These are phyloP conservation scores for Anarhynchus alexandrinus DNA, from an alignment of 2,113 vertebrate species.

Conservation along the genomic window DNA sequence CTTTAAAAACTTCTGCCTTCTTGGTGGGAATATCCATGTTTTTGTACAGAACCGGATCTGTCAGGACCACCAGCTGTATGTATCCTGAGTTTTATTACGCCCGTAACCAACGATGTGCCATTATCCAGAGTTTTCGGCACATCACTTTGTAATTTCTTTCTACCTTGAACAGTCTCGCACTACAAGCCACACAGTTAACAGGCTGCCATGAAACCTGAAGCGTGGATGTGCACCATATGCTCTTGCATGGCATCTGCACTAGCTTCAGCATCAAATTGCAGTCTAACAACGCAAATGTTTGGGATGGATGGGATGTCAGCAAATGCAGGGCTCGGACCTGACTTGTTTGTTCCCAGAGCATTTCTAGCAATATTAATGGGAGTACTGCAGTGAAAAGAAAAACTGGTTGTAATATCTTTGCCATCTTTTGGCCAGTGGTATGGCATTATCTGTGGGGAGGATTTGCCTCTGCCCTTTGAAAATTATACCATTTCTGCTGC, in stretches of 20 bases:
- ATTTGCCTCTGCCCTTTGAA: neutral
- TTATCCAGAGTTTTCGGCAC: neutral
- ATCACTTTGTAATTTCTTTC: neutral
- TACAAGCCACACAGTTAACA: neutral
- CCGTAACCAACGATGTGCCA: neutral
- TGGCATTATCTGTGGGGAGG: neutral
- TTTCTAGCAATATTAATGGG: neutral
- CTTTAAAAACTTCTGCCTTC: neutral
- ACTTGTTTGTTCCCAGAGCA: neutral
- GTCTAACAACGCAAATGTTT: neutral
- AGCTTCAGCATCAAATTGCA: neutral
- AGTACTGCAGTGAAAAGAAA: neutral
- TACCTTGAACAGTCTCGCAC: fast-evolving
- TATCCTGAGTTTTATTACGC: neutral
- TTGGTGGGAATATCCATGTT: neutral
- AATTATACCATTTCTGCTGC: neutral
- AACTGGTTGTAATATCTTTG: neutral
- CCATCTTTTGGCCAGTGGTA: neutral
- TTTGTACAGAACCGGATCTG: neutral
- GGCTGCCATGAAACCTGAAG: neutral
- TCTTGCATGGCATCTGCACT: neutral
- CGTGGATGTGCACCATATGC: neutral
- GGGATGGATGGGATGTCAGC: neutral
- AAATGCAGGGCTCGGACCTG: neutral
- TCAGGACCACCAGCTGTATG: neutral